Evolutionary conservation across 2,888 invertebrate genomes (phyloP), one percentile per base, ranked within the genome.

Genomic region (Marasmarcha lunaedactyla): DNA sequence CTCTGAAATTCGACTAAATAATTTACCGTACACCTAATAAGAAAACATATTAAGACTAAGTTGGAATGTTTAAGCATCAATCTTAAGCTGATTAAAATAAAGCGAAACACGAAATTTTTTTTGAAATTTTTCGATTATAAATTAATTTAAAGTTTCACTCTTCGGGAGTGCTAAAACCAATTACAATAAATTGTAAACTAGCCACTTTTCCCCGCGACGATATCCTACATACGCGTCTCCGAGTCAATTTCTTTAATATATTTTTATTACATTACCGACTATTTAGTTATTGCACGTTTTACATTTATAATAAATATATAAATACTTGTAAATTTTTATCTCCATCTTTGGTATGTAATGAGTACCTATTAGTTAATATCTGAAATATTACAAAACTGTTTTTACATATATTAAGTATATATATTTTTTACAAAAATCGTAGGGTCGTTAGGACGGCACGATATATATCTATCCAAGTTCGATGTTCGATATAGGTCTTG

Each of bases 391-490:
- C 78, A 79, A 83, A 79, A 83, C 71, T 69, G 77, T 74, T 72
- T 77, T 71, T 70, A 68, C 69, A 73, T 62, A 14, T 71, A 70
- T 71, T 67, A 73, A 66, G 73, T 72, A 76, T 77, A 79, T 71
- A 71, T 77, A 69, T 65, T 73, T 67, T 78, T 77, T 78, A 78
- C 77, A 81, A 83, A 83, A 83, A 76, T 79, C 79, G 78, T 78
- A 79, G 78, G 79, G 79, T 79, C 78, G 79, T 76, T 77, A 81
- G 83, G 83, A 83, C 83, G 83, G 83, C 83, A 81, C 83, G 77
- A 81, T 81, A 78, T 68, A 71, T 66, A 71, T 74, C 73, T 81
- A 79, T 78, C 70, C 76, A 77, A 78, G 65, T 83, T 83, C 81
- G 83, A 83, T 83, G 83, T 83, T 76, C 55, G 54, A 61, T 57